Base-by-base conservation (phyloP, 2,888 invertebrate species). In the Celastrina argiolus region DNA sequence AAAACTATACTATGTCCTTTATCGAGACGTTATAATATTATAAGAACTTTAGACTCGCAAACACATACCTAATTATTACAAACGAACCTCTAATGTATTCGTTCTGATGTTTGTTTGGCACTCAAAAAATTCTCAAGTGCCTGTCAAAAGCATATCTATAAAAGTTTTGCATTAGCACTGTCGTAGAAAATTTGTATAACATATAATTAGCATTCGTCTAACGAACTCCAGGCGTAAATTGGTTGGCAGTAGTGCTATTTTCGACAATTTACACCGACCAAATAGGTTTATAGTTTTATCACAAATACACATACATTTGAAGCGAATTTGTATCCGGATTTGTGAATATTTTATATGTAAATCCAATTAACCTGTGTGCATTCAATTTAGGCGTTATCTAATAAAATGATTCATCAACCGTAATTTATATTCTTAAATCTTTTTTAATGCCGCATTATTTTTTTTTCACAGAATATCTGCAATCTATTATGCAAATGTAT, bases 91-190 rank as follows among this genome's bases (percentile, higher is more conserved):
- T 42, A 31, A 58, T 28, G 39, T 39, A 56, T 58, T 28, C 59
- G 31, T 51, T 39, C 8, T 36, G 66, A 59, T 70, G 67, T 68
- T 69, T 68, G 66, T 67, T 67, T 59, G 10, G 58, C 65, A 65
- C 58, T 65, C 58, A 58, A 59, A 65, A 42, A 65, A 65, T 65
- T 73, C 63, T 70, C 72, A 68, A 66, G 31, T 67, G n/a, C 10
- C 58, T 67, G 73, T 69, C 68, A 73, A 73, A 70, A 69, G 66
- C 66, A 34, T 56, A 67, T 71, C 12, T 28, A 18, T 65, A 65
- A 65, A 65, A 59, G 42, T 65, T 42, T 65, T 65, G 42, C 28
- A 59, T 59, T 65, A 65, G 59, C 58, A 39, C 41, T 39, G 41
- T 31, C 31, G n/a, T 31, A 58, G 58, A 65, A 65, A 59, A 45